These are phyloP conservation scores for Amazona vittata DNA, from an alignment of 2,113 vertebrate genomes.

Conservation along the genomic window DNA sequence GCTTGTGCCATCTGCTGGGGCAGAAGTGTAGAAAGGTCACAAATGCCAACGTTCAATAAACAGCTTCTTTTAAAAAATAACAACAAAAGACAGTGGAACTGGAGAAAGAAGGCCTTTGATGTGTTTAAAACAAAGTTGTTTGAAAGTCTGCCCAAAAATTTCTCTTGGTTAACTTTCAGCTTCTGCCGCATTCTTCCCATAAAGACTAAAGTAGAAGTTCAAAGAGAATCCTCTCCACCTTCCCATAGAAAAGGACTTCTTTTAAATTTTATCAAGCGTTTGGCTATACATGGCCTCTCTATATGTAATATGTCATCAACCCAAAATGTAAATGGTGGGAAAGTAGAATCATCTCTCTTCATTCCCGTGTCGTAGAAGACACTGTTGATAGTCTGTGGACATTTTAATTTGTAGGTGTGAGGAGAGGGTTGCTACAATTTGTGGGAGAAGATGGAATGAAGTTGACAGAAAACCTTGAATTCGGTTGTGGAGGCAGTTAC, in stretches of 20 bases:
- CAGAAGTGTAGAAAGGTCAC: slow-evolving; percentile 44
- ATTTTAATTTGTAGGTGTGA: neutral
- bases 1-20: slow-evolving; percentile 25
- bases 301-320: neutral
- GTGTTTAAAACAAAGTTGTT: neutral
- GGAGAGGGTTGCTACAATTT: neutral
- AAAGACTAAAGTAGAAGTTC: neutral
- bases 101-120: neutral
- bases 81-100: neutral
- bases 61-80: slow-evolving; percentile 9
- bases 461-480: neutral
- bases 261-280: neutral
- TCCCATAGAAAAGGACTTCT: neutral
- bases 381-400: neutral
- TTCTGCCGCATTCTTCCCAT: neutral
- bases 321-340: neutral
- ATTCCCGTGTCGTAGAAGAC: neutral
- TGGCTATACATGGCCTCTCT: neutral
- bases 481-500: neutral
- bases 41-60: slow-evolving; percentile 23
- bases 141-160: neutral
- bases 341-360: neutral
- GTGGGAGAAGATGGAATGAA: neutral
- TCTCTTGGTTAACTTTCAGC: neutral
- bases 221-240: neutral